Conservation (phyloP, 1,140 invertebrate species). For the Mya arenaria region DNA sequence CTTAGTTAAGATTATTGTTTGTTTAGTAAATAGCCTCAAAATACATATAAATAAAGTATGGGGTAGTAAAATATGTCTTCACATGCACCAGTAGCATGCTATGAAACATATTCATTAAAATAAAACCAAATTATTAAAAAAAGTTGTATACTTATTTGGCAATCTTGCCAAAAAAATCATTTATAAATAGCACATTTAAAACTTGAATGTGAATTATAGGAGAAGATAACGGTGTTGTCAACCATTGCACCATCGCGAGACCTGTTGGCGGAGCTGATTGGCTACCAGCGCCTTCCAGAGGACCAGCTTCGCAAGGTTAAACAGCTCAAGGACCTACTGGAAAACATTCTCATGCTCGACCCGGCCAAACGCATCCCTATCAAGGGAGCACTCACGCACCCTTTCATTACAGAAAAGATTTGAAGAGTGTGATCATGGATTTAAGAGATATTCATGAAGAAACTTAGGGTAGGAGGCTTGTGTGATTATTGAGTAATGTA, state of each 20-base stretch:
- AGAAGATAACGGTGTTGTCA: slow-evolving; percentile 97
- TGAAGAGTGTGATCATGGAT: slow-evolving; percentile 45
- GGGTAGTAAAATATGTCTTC: too few species aligned
- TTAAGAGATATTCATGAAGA: neutral
- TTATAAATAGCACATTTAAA: too few species aligned
- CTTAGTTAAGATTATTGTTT: too few species aligned
- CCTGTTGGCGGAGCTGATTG: slow-evolving; percentile 92
- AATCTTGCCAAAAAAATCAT: too few species aligned
- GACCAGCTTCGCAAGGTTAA: slow-evolving; percentile 94
- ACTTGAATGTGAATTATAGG: too few species aligned
- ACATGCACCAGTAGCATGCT: too few species aligned
- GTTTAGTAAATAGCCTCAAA: too few species aligned
- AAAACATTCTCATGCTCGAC: slow-evolving; percentile 96
- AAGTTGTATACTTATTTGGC: too few species aligned
- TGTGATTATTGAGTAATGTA: neutral
- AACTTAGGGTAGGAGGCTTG: neutral
- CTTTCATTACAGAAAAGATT: slow-evolving; percentile 94
- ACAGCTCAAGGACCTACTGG: slow-evolving; percentile 96
- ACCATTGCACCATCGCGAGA: slow-evolving; percentile 94
- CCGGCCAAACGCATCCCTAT: slow-evolving; percentile 95
- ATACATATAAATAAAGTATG: too few species aligned
- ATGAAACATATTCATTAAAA: too few species aligned
- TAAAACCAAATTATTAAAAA: too few species aligned
- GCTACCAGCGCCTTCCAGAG: slow-evolving; percentile 91
- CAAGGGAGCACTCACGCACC: slow-evolving; percentile 96